A percentile compares a stretch with the other conserved stretches of the same genome.
Evolutionary conservation across 1,140 invertebrate genomes (phyloP).

Genomic region (Apis dorsata): DNA sequence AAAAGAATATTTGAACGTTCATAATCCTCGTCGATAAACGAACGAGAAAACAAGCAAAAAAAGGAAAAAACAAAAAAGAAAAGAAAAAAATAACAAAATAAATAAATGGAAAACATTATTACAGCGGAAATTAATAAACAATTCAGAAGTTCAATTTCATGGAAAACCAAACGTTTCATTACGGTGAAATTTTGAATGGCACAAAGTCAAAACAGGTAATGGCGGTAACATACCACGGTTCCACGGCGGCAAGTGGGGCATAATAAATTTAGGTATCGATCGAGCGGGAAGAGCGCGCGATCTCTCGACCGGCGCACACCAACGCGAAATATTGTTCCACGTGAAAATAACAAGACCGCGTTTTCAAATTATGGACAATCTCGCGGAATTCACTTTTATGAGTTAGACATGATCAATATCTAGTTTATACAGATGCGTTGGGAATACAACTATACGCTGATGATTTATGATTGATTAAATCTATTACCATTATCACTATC

Average conservation of each 20-base stretch:
- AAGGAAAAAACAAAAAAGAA: not conserved
- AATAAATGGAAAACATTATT: not conserved
- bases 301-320: conserved; percentile 12
- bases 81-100: not conserved
- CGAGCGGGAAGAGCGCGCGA: conserved; percentile 43
- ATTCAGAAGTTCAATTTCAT: not conserved
- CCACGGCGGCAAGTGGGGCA: conserved; percentile 24
- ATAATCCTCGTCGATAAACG: not conserved
- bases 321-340: conserved; percentile 9
- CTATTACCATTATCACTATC: not conserved
- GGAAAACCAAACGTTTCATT: not conserved
- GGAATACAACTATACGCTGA: not conserved
- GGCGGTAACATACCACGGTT: conserved; percentile 16
- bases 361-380: conserved; percentile 42
- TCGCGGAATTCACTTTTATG: conserved; percentile 41
- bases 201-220: conserved; percentile 44
- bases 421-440: not conserved
- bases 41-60: not conserved
- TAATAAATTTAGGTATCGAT: conserved; percentile 58
- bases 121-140: not conserved
- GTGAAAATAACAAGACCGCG: conserved; percentile 41
- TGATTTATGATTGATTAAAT: conserved; percentile 7
- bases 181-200: conserved; percentile 21
- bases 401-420: conserved; percentile 44
- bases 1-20: too few relatives aligned